Percentiles rank a stretch among this genome's conserved stretches.
Evolutionary conservation across 2,113 vertebrate species (phyloP).

Genomic region (Brachirus orientalis): DNA sequence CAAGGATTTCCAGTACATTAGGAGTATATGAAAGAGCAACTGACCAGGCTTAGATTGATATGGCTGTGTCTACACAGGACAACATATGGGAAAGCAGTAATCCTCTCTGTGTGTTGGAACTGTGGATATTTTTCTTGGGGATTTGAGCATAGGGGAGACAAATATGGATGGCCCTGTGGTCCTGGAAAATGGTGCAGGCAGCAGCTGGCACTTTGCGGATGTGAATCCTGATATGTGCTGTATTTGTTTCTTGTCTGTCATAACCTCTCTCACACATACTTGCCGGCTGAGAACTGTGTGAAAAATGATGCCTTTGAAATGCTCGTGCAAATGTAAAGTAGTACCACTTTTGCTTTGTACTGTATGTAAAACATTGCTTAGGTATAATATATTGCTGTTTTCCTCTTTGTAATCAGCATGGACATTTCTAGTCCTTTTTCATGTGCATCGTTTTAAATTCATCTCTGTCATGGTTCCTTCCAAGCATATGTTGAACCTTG

Average conservation of each 20-base stretch:
- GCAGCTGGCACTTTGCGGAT: constrained; percentile 70
- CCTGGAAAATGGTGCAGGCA: constrained; percentile 70
- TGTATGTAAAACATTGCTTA: constrained; percentile 64
- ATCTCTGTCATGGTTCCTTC: constrained; percentile 57
- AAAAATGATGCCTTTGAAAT: constrained; percentile 52
- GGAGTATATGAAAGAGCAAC: constrained; percentile 86
- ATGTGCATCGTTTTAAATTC: constrained; percentile 49
- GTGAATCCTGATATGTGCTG: constrained; percentile 76
- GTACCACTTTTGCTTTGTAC: constrained; percentile 37
- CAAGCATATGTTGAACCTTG: constrained; percentile 69
- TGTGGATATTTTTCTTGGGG: constrained; percentile 78
- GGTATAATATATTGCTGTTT: constrained; percentile 35
- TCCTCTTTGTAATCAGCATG: neutral
- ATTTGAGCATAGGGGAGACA: constrained; percentile 69
- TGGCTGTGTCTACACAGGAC: constrained; percentile 72
- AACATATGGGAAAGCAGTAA: constrained; percentile 86
- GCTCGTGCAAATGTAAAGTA: constrained; percentile 46
- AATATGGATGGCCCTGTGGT: constrained; percentile 66
- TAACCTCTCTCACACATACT: constrained; percentile 62
- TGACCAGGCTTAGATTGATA: constrained; percentile 82
- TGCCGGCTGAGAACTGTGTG: constrained; percentile 47
- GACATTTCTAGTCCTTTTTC: neutral
- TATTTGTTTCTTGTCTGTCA: constrained; percentile 77
- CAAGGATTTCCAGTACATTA: constrained; percentile 95
- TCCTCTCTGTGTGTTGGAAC: constrained; percentile 69